phyloP scores from a whole-genome alignment of 2,888 invertebrate species.

The Papilio gigon region DNA sequence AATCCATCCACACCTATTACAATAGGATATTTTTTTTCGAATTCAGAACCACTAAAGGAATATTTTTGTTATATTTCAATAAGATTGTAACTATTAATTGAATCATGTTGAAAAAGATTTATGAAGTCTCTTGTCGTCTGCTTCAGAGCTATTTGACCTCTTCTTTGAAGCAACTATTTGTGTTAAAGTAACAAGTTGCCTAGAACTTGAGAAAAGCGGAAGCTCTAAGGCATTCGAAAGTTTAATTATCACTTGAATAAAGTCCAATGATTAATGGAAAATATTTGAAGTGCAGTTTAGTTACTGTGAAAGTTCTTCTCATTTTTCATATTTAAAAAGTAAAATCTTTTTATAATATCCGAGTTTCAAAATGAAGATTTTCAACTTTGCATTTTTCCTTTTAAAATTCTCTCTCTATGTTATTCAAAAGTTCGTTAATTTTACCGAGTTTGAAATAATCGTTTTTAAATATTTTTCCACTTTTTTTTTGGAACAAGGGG shows the following conservation, averaged over 20 bases:
- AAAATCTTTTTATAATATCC: conserved; percentile 7
- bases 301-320: background rate
- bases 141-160: conserved; percentile 4
- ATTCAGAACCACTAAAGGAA: too few relatives aligned
- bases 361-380: conserved; percentile 14
- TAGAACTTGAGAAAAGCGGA: conserved; percentile 13
- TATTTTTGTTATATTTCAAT: too few relatives aligned
- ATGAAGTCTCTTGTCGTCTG: too few relatives aligned
- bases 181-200: background rate
- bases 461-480: background rate
- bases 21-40: too few relatives aligned
- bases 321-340: conserved; percentile 1
- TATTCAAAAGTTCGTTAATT: background rate
- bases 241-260: conserved; percentile 35
- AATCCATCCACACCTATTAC: too few relatives aligned
- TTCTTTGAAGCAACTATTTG: conserved; percentile 20
- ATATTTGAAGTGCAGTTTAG: conserved; percentile 21
- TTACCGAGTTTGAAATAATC: background rate
- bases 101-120: too few relatives aligned
- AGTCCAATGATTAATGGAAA: conserved; percentile 28
- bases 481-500: too few relatives aligned
- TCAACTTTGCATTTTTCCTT: conserved; percentile 15
- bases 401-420: background rate
- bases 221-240: conserved; percentile 15
- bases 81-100: too few relatives aligned